Evolutionary conservation across 92 coral and sea anemone species (phyloP), one percentile per base, ranked within the genome.

Genomic region (Zoanthus solanderi): DNA sequence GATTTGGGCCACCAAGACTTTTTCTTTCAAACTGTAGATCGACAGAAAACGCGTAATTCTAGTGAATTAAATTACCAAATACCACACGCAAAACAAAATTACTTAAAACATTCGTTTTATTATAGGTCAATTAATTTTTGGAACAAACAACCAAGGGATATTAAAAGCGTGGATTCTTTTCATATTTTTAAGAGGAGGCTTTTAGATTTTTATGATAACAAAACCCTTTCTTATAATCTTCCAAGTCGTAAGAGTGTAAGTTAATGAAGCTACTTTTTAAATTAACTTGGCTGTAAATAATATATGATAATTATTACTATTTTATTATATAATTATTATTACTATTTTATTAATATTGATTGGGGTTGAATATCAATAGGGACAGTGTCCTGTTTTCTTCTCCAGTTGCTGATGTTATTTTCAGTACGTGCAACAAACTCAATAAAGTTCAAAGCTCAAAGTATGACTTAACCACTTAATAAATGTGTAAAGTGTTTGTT

Each of bases 61-160:
- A 30, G 80, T n/a, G 66, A 58, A 31, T 31, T 52, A 32, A 75
- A 88, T 23, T 88, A 88, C 31, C 71, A 73, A 48, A 74, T 88
- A 82, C 86, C 80, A n/a, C 71, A 73, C 54, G 84, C 92, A 44
- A 83, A 83, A 74, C 84, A 89, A 89, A 84, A 83, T 48, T 89
- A 89, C 32, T 83, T 83, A 73, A 79, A 79, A 56, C 18, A 58
- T 76, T 89, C 53, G 2, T 89, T 72, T 66, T 60, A 81, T 31
- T 83, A 72, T 46, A 83, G 92, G 44, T 76, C 81, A 3, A 83
- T 67, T 18, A 7, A 11, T 46, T 7, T 42, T 18, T 88, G 87
- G 91, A 58, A 83, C 83, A 74, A 83, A 30, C 83, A 75, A 42
- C 88, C 88, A 16, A 63, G 12, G 75, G 88, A 83, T 60, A 72